These are phyloP conservation scores for Amorpha juglandis DNA, from an alignment of 2,888 invertebrate genomes.

Conservation along the genomic window DNA sequence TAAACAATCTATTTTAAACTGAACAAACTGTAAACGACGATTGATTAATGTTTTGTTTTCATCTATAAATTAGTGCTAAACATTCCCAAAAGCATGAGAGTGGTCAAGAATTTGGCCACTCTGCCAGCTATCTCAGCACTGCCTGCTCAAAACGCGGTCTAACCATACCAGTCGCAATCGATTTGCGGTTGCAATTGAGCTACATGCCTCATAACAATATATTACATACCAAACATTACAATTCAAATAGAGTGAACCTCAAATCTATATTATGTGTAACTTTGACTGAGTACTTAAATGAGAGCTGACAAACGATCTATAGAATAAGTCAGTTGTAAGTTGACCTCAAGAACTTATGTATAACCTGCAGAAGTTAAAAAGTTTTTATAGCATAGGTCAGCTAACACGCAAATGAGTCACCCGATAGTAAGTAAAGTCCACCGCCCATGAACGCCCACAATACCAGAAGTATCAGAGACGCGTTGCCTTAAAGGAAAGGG, in stretches of 20 bases:
- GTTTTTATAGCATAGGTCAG: too few species aligned
- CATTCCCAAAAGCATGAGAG: neutral
- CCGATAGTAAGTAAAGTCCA: too few species aligned
- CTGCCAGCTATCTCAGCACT: neutral
- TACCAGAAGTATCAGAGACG: too few species aligned
- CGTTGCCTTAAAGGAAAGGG: too few species aligned
- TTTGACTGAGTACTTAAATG: neutral
- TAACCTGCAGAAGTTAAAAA: too few species aligned
- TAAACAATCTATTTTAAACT: too few species aligned
- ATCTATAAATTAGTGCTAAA: too few species aligned
- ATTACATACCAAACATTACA: conserved; percentile 6
- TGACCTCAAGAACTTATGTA: too few species aligned
- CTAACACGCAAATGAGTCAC: too few species aligned
- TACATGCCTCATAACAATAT: conserved; percentile 13
- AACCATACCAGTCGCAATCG: conserved; percentile 1
- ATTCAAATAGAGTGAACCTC: neutral
- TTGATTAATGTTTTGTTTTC: too few species aligned
- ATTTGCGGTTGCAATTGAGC: neutral
- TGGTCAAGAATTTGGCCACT: neutral
- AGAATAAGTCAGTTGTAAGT: neutral
- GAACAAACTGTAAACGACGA: too few species aligned
- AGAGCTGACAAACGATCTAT: neutral
- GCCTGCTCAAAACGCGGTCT: neutral
- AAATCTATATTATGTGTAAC: neutral
- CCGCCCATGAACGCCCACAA: too few species aligned